Conservation (phyloP, 2,797 vertebrate genomes). For the Myotis vivesi region DNA sequence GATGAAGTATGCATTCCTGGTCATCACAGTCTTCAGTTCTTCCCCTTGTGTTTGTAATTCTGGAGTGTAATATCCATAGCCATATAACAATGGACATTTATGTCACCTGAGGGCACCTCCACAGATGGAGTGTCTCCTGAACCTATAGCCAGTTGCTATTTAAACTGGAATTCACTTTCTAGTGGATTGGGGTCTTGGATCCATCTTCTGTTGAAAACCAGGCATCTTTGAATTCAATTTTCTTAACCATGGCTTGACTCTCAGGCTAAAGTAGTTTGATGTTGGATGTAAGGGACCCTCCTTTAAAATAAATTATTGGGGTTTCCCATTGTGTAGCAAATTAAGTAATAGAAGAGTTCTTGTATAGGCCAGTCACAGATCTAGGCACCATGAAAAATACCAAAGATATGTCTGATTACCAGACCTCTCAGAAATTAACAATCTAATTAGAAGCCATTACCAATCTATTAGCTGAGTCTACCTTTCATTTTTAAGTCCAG, state of each 20-base stretch:
- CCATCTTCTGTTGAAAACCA: background rate
- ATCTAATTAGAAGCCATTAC: slow-evolving; percentile 30
- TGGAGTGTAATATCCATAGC: background rate
- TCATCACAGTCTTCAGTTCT: background rate
- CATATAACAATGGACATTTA: background rate
- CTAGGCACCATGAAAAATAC: background rate
- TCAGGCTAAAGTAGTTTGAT: background rate
- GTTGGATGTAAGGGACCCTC: background rate
- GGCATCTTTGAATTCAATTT: background rate
- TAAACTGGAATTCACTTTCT: background rate
- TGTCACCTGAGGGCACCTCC: background rate
- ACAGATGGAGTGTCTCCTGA: background rate
- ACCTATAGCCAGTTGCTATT: background rate
- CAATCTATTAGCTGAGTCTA: background rate
- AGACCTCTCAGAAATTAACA: background rate
- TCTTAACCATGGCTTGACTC: background rate
- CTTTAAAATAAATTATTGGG: slow-evolving; percentile 3
- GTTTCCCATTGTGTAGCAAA: slow-evolving; percentile 5
- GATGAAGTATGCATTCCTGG: background rate
- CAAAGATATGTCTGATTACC: background rate
- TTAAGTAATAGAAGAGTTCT: background rate
- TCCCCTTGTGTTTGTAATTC: background rate
- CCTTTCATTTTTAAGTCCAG: background rate
- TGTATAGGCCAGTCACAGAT: background rate
- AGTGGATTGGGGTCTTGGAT: background rate